Base-by-base conservation (phyloP, 2,888 invertebrate species). In the Synergus itoensis region DNA sequence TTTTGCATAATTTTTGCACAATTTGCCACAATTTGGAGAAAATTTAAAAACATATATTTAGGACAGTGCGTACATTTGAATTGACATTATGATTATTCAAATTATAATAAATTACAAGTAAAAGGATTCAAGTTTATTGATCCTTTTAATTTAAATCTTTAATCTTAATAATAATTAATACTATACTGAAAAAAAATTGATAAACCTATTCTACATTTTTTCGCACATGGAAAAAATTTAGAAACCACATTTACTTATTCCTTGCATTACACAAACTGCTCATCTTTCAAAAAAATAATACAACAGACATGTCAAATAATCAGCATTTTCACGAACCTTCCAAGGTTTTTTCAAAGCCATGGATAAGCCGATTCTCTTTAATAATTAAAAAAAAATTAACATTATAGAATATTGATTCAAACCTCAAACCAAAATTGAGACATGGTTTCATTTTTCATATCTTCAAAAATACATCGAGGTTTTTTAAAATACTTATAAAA, bases 351-450 rank as follows among this genome's bases (percentile, higher is more conserved):
- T 84, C 57, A 79, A 84, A 82, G 87, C 83, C 84, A 81, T 84
- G 84, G 81, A 83, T 88, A 85, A 88, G 86, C 85, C 83, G 83
- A 83, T 77, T 85, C 80, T 81, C 80, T 14, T 28, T 76, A 76
- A 18, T 77, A 77, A 60, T 36, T 28, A 83, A 79, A 82, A 79
- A 75, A 78, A 41, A 36, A 18, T n/a, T 77, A 69, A 79, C 64
- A 77, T 41, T 63, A 78, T 79, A 65, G 78, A 81, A 82, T 81
- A 79, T 21, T 81, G 77, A n/a, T 16, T 65, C 36, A 36, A 36
- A 36, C 36, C 7, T 43, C 65, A 65, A 65, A 41, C 65, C 18
- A 43, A 1, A 65, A 65, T 7, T 64, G 36, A 12, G 12, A 14
- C 36, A 43, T 48, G 16, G 12, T n/a, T 77, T 57, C 36, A 40